A percentile compares a stretch with the other conserved stretches of the same genome.
Conservation (phyloP, 1,140 invertebrate species). For the Trypoxylus dichotomus region DNA sequence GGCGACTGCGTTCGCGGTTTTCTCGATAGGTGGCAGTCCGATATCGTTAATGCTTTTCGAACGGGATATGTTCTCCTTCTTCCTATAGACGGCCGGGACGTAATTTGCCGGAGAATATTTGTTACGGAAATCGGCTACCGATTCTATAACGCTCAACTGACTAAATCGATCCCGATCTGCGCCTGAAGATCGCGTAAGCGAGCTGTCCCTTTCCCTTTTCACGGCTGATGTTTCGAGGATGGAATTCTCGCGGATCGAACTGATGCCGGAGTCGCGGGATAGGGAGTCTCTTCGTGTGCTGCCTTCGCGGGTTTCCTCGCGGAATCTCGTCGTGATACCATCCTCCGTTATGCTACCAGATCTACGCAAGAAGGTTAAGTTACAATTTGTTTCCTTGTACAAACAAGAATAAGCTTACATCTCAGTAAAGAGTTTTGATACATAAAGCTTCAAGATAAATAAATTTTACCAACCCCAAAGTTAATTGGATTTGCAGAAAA, state of each 20-base stretch:
- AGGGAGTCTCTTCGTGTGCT: slow-evolving; percentile 42
- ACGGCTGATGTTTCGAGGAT: slow-evolving; percentile 37
- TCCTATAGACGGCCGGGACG: slow-evolving; percentile 60
- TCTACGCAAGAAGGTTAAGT: slow-evolving; percentile 37
- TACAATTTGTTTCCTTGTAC: no score
- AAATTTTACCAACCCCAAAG: no score
- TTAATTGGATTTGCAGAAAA: no score
- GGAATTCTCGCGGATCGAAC: slow-evolving; percentile 46
- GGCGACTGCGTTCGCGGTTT: slow-evolving; percentile 43
- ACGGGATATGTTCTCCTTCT: slow-evolving; percentile 52
- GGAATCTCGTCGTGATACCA: slow-evolving; percentile 47
- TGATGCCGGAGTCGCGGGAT: slow-evolving; percentile 46
- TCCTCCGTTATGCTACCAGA: slow-evolving; percentile 51
- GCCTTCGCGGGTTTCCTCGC: slow-evolving; percentile 46
- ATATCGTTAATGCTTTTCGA: slow-evolving; percentile 62
- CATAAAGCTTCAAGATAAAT: no score
- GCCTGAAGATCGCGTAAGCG: slow-evolving; percentile 41
- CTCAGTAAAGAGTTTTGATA: no score
- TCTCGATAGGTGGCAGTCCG: slow-evolving; percentile 49
- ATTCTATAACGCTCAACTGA: slow-evolving; percentile 49
- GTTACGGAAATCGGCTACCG: slow-evolving; percentile 61
- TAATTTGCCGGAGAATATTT: slow-evolving; percentile 67
- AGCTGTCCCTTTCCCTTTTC: slow-evolving; percentile 46
- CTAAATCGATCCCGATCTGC: slow-evolving; percentile 26
- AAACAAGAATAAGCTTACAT: no score